Conservation (phyloP, 2,113 vertebrate genomes). For the Lophotis ruficrista region DNA sequence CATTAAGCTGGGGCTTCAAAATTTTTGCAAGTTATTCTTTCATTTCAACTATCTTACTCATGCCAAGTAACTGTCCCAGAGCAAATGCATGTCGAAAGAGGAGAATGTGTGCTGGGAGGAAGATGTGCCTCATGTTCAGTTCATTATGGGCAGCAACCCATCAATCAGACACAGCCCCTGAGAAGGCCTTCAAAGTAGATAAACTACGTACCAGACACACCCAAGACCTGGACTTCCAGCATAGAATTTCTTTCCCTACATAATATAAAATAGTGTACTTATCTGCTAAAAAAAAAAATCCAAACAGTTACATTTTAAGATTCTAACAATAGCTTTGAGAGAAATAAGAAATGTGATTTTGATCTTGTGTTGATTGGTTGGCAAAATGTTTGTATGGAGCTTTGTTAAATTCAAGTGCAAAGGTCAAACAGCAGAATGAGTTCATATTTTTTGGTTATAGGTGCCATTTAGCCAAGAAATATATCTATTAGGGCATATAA, state of each 20-base stretch:
- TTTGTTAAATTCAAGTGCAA: not conserved
- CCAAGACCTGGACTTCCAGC: constrained; percentile 10
- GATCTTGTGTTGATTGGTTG: not conserved
- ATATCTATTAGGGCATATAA: not conserved
- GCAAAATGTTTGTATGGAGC: not conserved
- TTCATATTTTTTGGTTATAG: not conserved
- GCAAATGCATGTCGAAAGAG: constrained; percentile 40
- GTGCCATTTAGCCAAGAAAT: constrained; percentile 20
- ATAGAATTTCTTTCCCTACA: constrained; percentile 9
- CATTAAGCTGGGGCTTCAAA: not conserved
- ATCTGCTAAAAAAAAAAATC: not conserved
- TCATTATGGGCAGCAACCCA: constrained; percentile 15
- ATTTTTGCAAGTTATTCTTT: constrained; percentile 24
- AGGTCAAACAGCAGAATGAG: not conserved
- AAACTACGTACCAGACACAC: constrained; percentile 38
- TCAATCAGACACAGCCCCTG: constrained; percentile 17
- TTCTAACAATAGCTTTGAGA: not conserved
- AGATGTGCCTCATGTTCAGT: not conserved
- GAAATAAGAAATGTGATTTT: constrained; percentile 16
- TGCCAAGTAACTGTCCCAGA: constrained; percentile 42
- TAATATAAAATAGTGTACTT: not conserved
- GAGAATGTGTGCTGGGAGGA: constrained; percentile 32
- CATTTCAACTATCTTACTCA: not conserved
- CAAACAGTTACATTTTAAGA: not conserved
- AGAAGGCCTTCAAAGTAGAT: not conserved